Conservation (phyloP, 2,888 invertebrate species). For the Colostygia pectinataria region DNA sequence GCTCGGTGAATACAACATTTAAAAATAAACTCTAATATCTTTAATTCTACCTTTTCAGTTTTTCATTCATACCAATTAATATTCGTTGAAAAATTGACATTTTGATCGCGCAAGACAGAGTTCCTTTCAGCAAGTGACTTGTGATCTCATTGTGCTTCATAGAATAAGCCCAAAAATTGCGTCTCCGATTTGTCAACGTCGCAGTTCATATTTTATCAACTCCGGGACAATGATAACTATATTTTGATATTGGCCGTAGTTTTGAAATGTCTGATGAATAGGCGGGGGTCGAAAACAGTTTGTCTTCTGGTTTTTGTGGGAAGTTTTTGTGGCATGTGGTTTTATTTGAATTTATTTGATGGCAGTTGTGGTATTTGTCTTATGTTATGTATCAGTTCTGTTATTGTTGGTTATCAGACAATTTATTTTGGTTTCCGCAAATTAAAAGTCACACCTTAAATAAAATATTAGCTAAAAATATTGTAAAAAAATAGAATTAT, state of each 20-base stretch:
- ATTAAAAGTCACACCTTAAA: no score
- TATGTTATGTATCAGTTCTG: conserved; percentile 1
- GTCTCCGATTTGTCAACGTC: conserved; percentile 74
- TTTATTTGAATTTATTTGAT: conserved; percentile 45
- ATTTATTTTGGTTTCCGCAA: background rate
- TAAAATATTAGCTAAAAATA: no score
- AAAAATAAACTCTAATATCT: no score
- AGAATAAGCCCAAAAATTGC: conserved; percentile 22
- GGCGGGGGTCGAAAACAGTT: conserved; percentile 54
- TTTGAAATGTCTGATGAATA: conserved; percentile 73
- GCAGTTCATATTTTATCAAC: conserved; percentile 77
- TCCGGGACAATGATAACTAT: conserved; percentile 78
- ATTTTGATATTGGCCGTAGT: conserved; percentile 75
- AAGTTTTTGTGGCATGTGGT: conserved; percentile 40
- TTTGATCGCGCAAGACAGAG: conserved; percentile 26
- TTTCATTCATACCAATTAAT: conserved; percentile 10
- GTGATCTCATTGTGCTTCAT: conserved; percentile 33
- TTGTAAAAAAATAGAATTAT: no score
- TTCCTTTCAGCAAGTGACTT: conserved; percentile 28
- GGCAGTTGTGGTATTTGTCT: conserved; percentile 17
- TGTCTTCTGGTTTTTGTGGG: conserved; percentile 48
- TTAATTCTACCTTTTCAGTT: background rate
- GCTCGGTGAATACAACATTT: no score
- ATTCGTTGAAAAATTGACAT: conserved; percentile 21
- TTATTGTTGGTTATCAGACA: background rate